Conservation (phyloP, 2,888 invertebrate genomes). For the Orgyia antiqua region DNA sequence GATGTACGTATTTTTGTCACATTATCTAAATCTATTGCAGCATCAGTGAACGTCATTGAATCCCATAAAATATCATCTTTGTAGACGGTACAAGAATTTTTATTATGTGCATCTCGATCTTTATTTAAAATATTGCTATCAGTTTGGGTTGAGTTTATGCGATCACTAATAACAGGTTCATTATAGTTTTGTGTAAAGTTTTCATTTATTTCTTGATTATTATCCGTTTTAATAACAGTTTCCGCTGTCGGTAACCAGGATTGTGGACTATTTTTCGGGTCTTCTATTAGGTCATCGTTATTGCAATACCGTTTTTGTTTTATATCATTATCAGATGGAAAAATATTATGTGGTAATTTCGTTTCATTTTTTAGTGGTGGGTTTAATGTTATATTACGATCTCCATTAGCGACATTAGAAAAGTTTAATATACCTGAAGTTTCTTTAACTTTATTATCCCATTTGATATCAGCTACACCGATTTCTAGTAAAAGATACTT, state of each 20-base stretch:
- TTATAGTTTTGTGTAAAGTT: neutral
- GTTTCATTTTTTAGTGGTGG: too few relatives aligned
- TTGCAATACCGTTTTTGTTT: neutral
- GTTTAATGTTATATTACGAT: neutral
- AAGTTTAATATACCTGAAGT: conserved; percentile 6
- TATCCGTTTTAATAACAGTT: too few relatives aligned
- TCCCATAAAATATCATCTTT: conserved; percentile 59
- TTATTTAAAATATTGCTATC: conserved; percentile 4
- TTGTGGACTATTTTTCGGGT: too few relatives aligned
- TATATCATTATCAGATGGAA: too few relatives aligned
- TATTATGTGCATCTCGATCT: conserved; percentile 2
- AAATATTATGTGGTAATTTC: too few relatives aligned
- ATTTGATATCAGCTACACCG: conserved; percentile 83
- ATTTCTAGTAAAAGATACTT: conserved; percentile 84
- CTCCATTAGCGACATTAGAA: neutral
- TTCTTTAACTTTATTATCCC: conserved; percentile 60
- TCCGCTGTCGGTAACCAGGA: too few relatives aligned
- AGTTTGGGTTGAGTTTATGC: conserved; percentile 2
- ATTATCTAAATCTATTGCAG: conserved; percentile 42
- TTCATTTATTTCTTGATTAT: neutral
- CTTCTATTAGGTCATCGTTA: neutral
- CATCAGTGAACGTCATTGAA: conserved; percentile 54
- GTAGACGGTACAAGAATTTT: conserved; percentile 10
- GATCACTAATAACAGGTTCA: neutral
- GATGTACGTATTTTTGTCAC: conserved; percentile 42